A percentile compares a stretch with the other conserved stretches of the same genome.
Evolutionary conservation across 2,888 invertebrate species (phyloP).

Genomic region (Busseola fusca): DNA sequence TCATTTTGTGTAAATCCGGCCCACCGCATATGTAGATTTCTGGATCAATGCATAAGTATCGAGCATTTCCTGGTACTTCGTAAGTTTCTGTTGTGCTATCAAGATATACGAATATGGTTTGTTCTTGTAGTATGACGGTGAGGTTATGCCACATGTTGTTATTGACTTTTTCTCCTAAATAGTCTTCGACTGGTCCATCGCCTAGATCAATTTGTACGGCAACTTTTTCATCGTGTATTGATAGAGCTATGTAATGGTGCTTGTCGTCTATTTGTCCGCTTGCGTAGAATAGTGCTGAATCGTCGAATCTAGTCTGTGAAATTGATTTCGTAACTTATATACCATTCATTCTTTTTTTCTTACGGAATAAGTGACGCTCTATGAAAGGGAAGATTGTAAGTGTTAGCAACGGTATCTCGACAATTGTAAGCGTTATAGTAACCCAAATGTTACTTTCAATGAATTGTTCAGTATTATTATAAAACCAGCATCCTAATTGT

Average conservation of each 20-base stretch:
- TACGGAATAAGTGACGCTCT: conserved; percentile 21
- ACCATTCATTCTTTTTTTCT: conserved; percentile 28
- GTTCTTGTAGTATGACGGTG: conserved; percentile 94
- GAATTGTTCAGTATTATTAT: background rate
- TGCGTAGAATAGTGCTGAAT: conserved; percentile 97
- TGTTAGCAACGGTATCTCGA: conserved; percentile 26
- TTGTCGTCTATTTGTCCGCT: conserved; percentile 96
- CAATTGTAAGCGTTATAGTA: conserved; percentile 22
- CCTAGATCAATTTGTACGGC: conserved; percentile 97
- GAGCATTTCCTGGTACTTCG: conserved; percentile 91
- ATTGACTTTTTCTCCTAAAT: conserved; percentile 91
- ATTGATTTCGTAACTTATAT: conserved; percentile 50
- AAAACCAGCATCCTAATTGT: too few species aligned
- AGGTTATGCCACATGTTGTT: conserved; percentile 96
- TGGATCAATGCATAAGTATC: conserved; percentile 96
- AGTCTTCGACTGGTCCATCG: conserved; percentile 92
- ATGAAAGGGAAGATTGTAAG: conserved; percentile 27
- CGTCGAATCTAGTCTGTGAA: conserved; percentile 95
- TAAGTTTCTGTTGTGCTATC: conserved; percentile 92
- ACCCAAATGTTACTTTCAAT: conserved; percentile 2
- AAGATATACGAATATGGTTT: conserved; percentile 92
- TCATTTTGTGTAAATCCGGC: conserved; percentile 94
- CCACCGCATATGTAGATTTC: conserved; percentile 98
- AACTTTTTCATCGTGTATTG: conserved; percentile 94
- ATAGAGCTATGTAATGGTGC: conserved; percentile 96